Evolutionary conservation across 2,888 invertebrate species (phyloP), one percentile per base, ranked within the genome.

Genomic region (Synanthedon vespiformis): DNA sequence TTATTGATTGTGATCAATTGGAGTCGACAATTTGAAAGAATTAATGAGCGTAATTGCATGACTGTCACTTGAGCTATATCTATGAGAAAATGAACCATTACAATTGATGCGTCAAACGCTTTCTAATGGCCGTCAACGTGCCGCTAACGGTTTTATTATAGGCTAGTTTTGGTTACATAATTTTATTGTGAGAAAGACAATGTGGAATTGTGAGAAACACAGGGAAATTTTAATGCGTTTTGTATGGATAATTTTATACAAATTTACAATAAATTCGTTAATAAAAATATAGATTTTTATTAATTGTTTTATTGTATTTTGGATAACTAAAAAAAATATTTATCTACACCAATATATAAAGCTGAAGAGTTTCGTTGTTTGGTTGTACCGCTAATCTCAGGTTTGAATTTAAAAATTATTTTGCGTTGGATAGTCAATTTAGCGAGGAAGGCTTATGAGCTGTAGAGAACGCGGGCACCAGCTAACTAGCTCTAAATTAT

Each of bases 71-170:
- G 48, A 18, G 16, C 48, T 18, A 14, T 48, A 18, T 13, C 16
- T 48, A 48, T 48, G 48, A 16, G 48, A 14, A 48, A 18, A 18
- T 18, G 44, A 27, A 22, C 41, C 16, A 51, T 51, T 41, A 51
- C 13, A 40, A 13, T 50, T 50, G 40, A 50, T 50, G 18, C 51
- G 49, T 51, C 44, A 49, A 51, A 53, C 51, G 52, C 52, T 57
- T 57, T 57, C 54, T 56, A 57, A 56, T 48, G 48, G 40, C 51
- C 48, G 51, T 52, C 48, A 49, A 56, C 14, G 14, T 13, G 44
- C 44, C n/a, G 34, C 34, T 34, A 34, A 34, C 34, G n/a, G 44
- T 44, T 44, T 44, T 44, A 13, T 44, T 44, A 14, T 44, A 44
- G 14, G 44, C 44, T 14, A 44, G n/a, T 44, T 44, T 22, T 44